These are phyloP conservation scores for Henricia sp. DNA, from an alignment of 53 echinoderm and acorn worm species.

Conservation along the genomic window DNA sequence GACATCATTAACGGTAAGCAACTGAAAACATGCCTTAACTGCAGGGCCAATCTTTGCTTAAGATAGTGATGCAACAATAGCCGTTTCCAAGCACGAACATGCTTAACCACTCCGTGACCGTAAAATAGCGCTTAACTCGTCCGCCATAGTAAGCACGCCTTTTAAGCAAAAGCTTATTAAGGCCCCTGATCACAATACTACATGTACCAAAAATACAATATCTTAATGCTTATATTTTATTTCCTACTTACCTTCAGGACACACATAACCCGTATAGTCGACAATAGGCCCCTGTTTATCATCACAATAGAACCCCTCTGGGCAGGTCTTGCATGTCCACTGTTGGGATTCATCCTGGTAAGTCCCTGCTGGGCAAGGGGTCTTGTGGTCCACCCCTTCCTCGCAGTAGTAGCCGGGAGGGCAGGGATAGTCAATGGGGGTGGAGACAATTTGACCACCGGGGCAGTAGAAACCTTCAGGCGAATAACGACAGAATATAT, in stretches of 20 bases:
- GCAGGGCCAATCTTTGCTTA: no score
- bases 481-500: neutral
- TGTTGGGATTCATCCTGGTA: constrained; percentile 87
- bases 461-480: constrained; percentile 93
- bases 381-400: constrained; percentile 76
- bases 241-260: constrained; percentile 82
- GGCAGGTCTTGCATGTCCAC: constrained; percentile 92
- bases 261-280: constrained; percentile 84
- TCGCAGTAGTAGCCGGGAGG: constrained; percentile 91
- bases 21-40: no score
- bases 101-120: no score
- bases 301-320: constrained; percentile 93
- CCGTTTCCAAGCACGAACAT: no score
- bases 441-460: constrained; percentile 80
- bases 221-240: neutral
- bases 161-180: no score
- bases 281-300: constrained; percentile 83
- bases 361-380: constrained; percentile 82
- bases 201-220: no score
- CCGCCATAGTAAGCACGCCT: no score
- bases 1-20: no score
- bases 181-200: no score
- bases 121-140: no score
- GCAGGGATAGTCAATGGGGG: constrained; percentile 86
- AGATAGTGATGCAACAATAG: no score